Evolutionary conservation across 2,797 vertebrate genomes (phyloP), one percentile per base, ranked within the genome.

Genomic region (Chanos chanos): DNA sequence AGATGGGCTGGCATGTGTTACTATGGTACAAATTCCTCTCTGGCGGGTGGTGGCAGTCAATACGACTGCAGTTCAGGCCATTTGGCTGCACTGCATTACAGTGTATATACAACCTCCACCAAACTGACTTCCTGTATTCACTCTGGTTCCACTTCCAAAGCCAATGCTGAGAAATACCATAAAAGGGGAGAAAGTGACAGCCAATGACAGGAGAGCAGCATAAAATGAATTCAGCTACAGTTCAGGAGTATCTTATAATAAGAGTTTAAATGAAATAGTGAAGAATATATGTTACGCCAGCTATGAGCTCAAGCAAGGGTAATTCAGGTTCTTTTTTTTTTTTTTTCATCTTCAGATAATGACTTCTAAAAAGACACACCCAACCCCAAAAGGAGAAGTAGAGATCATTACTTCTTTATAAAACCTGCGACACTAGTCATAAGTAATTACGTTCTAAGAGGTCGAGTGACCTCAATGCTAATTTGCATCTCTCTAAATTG

Each of bases 141-240:
- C 80, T 77, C 77, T 76, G 78, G 77, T 84, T 86, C 85, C 78
- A 83, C 78, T 82, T 84, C 79, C 67, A 64, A 51, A 40, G 44
- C 18, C 33, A 55, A 44, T 58, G 19, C 47, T 58, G 1, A 12
- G 47, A 36, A 37, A 64, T 58, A 72, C 63, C 66, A 76, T 57
- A 75, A 64, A 76, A 64, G 67, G 41, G 62, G 43, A 75, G 47
- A 49, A 43, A 44, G 28, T 25, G 28, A 39, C 21, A 69, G 2
- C n/a, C 19, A 54, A 58, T 47, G 49, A 8, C 16, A 28, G 15
- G 22, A 24, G n/a, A 15, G 34, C 24, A 5, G 2, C 48, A 48
- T 30, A 15, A 8, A 8, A 16, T 30, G 5, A 27, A 49, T 8
- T 15, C 4, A 48, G 24, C 13, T 10, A n/a, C 24, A 22, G 16